Conservation (phyloP, 2,888 invertebrate species). For the Athalia circularis region DNA sequence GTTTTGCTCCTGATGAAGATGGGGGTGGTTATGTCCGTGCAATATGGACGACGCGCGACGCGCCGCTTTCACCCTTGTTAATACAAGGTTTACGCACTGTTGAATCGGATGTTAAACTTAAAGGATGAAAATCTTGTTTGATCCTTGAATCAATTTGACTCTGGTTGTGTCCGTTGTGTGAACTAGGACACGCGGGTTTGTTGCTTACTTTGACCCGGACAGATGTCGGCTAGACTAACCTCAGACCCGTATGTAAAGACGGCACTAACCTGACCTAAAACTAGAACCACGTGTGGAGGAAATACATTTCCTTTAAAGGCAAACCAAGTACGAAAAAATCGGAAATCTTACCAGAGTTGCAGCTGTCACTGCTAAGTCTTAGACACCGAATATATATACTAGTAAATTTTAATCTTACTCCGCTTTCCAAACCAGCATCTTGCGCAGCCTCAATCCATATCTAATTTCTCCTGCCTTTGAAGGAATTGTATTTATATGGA, state of each 20-base stretch:
- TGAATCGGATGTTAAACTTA: slow-evolving; percentile 41
- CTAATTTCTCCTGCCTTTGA: too few relatives aligned
- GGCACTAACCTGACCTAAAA: slow-evolving; percentile 55
- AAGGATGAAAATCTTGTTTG: slow-evolving; percentile 38
- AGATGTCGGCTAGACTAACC: slow-evolving; percentile 55
- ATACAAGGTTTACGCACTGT: slow-evolving; percentile 39
- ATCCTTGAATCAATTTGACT: slow-evolving; percentile 43
- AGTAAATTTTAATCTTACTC: slow-evolving; percentile 23
- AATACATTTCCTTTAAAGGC: slow-evolving; percentile 71
- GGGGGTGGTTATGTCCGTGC: slow-evolving; percentile 9
- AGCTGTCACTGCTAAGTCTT: slow-evolving; percentile 36
- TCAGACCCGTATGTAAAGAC: slow-evolving; percentile 45
- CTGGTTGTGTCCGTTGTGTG: slow-evolving; percentile 23
- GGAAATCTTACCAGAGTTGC: slow-evolving; percentile 44
- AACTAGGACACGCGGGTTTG: slow-evolving; percentile 18
- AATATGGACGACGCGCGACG: slow-evolving; percentile 1
- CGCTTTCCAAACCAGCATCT: background rate
- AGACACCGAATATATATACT: background rate
- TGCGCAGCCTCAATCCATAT: background rate
- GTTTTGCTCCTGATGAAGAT: slow-evolving; percentile 30
- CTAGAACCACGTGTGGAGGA: slow-evolving; percentile 72
- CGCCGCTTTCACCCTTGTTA: slow-evolving; percentile 42
- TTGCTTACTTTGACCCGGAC: slow-evolving; percentile 50
- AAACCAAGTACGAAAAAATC: slow-evolving; percentile 38
- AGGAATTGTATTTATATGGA: too few relatives aligned